A percentile compares a stretch with the other conserved stretches of the same genome.
phyloP scores from a whole-genome alignment of 2,888 invertebrate species.

The Terebella lapidaria region DNA sequence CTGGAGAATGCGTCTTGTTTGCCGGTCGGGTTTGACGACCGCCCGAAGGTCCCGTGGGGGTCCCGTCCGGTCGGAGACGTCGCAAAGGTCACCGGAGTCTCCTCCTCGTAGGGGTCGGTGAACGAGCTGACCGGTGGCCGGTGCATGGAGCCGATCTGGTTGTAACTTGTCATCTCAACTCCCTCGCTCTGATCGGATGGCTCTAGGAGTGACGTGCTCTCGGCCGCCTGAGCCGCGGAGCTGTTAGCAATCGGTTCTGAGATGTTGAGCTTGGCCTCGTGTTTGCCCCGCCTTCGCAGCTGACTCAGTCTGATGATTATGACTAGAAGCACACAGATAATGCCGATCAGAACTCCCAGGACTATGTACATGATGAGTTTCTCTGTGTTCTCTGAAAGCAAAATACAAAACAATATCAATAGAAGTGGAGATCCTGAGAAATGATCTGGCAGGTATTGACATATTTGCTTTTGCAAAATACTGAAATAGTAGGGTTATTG shows the following conservation, averaged over 20 bases:
- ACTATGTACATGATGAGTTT: slow-evolving; percentile 22
- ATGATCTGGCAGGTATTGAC: no score
- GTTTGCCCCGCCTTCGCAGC: slow-evolving; percentile 2
- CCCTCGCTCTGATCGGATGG: slow-evolving; percentile 7
- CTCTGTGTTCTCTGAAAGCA: slow-evolving; percentile 23
- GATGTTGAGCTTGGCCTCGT: slow-evolving; percentile 11
- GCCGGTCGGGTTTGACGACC: background rate
- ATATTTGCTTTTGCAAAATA: no score
- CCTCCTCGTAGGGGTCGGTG: background rate
- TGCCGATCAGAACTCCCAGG: slow-evolving; percentile 16
- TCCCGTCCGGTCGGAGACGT: background rate
- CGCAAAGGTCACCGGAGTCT: background rate
- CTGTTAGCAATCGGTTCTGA: slow-evolving; percentile 13
- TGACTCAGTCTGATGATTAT: slow-evolving; percentile 16
- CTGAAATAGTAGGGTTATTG: no score
- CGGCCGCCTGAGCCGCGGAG: slow-evolving; percentile 1
- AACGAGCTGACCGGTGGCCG: slow-evolving; percentile 1
- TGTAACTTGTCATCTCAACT: slow-evolving; percentile 8
- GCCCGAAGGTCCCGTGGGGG: background rate
- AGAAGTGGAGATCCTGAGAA: no score
- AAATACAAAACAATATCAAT: no score
- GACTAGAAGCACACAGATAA: slow-evolving; percentile 15
- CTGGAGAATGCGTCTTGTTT: no score
- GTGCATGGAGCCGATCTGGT: slow-evolving; percentile 5
- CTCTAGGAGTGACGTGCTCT: slow-evolving; percentile 7